A percentile compares a stretch with the other conserved stretches of the same genome.
Evolutionary conservation across 2,797 vertebrate genomes (phyloP).

Genomic region (Merluccius polli): DNA sequence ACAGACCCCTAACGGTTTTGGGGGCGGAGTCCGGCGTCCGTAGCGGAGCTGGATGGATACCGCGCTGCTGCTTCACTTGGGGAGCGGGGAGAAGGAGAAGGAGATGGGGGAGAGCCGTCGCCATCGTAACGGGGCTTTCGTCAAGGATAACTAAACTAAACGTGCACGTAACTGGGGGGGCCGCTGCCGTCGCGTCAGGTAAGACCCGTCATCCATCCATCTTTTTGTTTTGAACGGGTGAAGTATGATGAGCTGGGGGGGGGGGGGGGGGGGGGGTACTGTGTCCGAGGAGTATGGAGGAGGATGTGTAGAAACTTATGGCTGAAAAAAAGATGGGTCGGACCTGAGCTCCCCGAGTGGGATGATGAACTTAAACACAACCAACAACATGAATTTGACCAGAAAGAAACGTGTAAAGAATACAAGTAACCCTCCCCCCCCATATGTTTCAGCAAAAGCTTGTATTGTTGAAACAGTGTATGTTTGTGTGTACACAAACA

Average conservation of each 20-base stretch:
- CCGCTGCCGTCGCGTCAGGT: not conserved
- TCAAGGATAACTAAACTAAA: constrained; percentile 59
- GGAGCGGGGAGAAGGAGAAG: constrained; percentile 52
- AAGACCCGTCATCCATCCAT: not conserved
- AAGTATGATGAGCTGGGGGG: not conserved
- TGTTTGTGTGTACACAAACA: not conserved
- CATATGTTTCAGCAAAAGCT: not conserved
- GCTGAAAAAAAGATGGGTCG: not conserved
- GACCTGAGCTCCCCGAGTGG: not conserved
- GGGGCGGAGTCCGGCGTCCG: constrained; percentile 56
- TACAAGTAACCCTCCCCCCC: too few relatives aligned
- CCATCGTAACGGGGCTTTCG: constrained; percentile 19
- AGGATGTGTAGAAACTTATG: not conserved
- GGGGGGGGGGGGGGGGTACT: not conserved
- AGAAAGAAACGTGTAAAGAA: not conserved
- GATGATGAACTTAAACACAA: not conserved
- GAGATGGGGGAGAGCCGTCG: constrained; percentile 36
- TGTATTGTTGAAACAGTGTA: not conserved
- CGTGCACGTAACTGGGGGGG: too few relatives aligned
- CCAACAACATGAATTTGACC: not conserved
- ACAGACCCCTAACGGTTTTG: too few relatives aligned
- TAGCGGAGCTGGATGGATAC: constrained; percentile 52
- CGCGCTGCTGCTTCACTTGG: constrained; percentile 57
- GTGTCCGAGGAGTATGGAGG: not conserved
- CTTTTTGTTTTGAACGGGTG: not conserved